Percentiles rank a stretch among this genome's conserved stretches.
Conservation (phyloP, 2,113 vertebrate genomes). For the Sceloporus undulatus region DNA sequence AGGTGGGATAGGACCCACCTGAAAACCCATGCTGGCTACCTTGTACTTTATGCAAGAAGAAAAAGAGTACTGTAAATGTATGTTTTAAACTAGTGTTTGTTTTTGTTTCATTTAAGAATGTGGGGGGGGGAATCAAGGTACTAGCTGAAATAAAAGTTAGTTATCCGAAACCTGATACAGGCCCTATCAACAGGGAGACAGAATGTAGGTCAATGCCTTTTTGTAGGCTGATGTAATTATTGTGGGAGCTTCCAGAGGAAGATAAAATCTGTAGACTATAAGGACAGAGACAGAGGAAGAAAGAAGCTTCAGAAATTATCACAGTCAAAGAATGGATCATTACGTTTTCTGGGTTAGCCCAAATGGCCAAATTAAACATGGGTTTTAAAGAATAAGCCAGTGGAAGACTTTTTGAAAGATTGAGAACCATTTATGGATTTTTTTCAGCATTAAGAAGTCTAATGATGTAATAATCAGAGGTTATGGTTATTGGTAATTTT, state of each 20-base stretch:
- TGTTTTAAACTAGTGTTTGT: neutral
- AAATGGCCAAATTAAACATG: too few species aligned
- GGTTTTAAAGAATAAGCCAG: too few species aligned
- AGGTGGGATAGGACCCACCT: neutral
- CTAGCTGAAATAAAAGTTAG: neutral
- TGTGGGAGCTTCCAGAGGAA: conserved; percentile 29
- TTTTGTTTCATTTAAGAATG: neutral
- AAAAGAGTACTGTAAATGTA: neutral
- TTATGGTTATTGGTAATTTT: too few species aligned
- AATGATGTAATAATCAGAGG: too few species aligned
- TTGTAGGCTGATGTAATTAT: neutral
- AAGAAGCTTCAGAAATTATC: fast-evolving
- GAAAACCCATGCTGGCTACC: neutral
- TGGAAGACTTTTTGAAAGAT: too few species aligned
- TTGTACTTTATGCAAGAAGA: neutral
- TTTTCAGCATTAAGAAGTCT: too few species aligned
- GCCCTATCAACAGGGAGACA: neutral
- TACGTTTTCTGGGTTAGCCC: too few species aligned
- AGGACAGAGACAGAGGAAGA: neutral
- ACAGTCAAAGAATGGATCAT: too few species aligned
- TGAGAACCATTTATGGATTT: too few species aligned
- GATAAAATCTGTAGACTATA: neutral
- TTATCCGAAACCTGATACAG: neutral
- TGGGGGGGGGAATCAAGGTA: neutral
- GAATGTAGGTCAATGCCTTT: neutral